These are phyloP conservation scores for Acronicta aceris DNA, from an alignment of 2,888 invertebrate genomes.

Conservation along the genomic window DNA sequence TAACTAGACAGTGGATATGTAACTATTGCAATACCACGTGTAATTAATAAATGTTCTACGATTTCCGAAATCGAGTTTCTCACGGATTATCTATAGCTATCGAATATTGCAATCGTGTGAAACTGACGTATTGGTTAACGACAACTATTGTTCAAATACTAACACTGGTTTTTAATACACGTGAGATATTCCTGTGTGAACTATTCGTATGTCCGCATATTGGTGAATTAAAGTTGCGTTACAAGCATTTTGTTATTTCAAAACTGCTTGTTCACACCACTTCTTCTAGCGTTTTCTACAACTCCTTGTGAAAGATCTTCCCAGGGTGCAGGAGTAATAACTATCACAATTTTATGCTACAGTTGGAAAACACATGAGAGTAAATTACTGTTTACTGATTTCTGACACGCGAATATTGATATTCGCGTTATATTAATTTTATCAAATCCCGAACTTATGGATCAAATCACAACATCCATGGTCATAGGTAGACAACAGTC, in stretches of 20 bases:
- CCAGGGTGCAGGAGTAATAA: not conserved
- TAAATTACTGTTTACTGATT: no score
- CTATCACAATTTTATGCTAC: no score
- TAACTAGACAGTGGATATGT: conserved; percentile 4
- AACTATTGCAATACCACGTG: conserved; percentile 22
- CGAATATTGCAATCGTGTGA: conserved; percentile 50
- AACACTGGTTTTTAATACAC: conserved; percentile 30
- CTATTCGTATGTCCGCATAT: conserved; percentile 13
- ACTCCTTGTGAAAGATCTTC: not conserved
- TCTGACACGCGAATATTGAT: no score
- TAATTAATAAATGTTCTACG: conserved; percentile 35
- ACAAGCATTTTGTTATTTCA: not conserved
- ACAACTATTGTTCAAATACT: conserved; percentile 42
- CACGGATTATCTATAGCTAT: conserved; percentile 41
- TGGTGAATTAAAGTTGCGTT: conserved; percentile 27
- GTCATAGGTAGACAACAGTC: no score
- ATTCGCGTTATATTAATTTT: no score
- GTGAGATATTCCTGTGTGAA: conserved; percentile 45
- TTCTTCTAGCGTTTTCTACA: not conserved
- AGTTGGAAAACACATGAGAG: no score
- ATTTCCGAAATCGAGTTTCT: conserved; percentile 46
- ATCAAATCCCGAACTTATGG: no score
- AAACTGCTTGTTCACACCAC: conserved; percentile 14
- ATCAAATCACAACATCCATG: no score
- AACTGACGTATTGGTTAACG: conserved; percentile 46